phyloP scores from a whole-genome alignment of 2,113 vertebrate genomes.

The Cacatua alba region DNA sequence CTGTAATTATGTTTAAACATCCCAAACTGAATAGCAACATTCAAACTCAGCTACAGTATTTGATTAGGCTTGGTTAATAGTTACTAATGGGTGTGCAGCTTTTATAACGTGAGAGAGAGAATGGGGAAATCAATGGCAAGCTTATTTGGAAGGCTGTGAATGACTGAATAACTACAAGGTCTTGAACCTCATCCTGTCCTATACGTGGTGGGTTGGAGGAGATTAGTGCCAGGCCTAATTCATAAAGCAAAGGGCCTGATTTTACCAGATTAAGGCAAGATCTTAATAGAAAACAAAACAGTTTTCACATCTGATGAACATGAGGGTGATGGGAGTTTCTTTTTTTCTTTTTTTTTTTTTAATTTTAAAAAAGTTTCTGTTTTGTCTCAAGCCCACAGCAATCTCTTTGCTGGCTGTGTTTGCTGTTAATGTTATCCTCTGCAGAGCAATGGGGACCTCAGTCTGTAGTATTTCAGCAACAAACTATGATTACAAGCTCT shows the following conservation, averaged over 20 bases:
- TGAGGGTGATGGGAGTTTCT: neutral
- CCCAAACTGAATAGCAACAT: conserved; percentile 55
- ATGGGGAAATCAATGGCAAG: conserved; percentile 34
- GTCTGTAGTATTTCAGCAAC: neutral
- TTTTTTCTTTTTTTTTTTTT: neutral
- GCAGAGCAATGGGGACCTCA: neutral
- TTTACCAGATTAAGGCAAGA: neutral
- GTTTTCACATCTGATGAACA: neutral
- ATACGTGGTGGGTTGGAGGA: neutral
- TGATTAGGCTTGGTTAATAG: conserved; percentile 58
- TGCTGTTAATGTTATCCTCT: neutral
- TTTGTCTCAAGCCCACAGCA: conserved; percentile 13
- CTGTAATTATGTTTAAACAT: conserved; percentile 69
- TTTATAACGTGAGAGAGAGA: conserved; percentile 46
- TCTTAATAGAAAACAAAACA: neutral
- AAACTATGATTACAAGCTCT: neutral
- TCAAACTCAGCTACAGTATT: conserved; percentile 46
- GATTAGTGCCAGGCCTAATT: neutral
- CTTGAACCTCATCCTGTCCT: neutral
- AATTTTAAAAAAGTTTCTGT: neutral
- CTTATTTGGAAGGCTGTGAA: conserved; percentile 44
- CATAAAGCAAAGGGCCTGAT: neutral
- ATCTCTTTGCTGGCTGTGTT: neutral
- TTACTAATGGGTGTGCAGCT: conserved; percentile 50
- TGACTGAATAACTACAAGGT: conserved; percentile 1